Evolutionary conservation across 2,888 invertebrate genomes (phyloP), one percentile per base, ranked within the genome.

Genomic region (Allophyes oxyacanthae): DNA sequence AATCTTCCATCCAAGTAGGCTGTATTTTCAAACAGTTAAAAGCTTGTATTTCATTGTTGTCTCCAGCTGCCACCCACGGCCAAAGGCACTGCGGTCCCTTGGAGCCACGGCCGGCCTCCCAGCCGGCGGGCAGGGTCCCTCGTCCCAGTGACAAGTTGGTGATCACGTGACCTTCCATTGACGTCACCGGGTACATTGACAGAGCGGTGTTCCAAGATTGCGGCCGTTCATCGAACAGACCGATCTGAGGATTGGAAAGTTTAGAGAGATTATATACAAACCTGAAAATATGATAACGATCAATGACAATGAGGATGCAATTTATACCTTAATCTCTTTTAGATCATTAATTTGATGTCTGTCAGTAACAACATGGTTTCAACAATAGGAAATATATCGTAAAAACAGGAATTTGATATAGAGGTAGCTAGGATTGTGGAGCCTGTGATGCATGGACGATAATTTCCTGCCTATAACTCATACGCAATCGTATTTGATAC

Each of bases 1-100:
- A 82, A 64, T 97, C 96, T 77, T 95, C 95, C 97, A 98, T 97
- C 98, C 98, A 98, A 20, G 96, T 97, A 0, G 98, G 98, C 82
- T 97, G 96, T 63, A 97, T 97, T 82, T 96, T 96, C 20, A 98
- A 88, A 80, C 98, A 98, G 74, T 96, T 95, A 48, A 94, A 94
- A 38, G 96, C 94, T 28, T 95, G 86, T 60, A 96, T 95, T 14
- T 92, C 92, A n/a, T 85, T n/a, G 2, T 1, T 86, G 68, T 95
- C 94, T 44, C 94, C 95, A 40, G 96, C 95, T 10, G 96, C 96
- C 11, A 96, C 95, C 95, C 96, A 97, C 50, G 96, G 96, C 77
- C 96, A 96, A 28, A 97, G 90, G 77, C 97, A 97, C 32, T 90
- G 88, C 0, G 93, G 88, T 0, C 88, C 93, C 42, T 77, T 89